Evolutionary conservation across 2,888 invertebrate genomes (phyloP), one percentile per base, ranked within the genome.

Genomic region (Sicus ferrugineus): DNA sequence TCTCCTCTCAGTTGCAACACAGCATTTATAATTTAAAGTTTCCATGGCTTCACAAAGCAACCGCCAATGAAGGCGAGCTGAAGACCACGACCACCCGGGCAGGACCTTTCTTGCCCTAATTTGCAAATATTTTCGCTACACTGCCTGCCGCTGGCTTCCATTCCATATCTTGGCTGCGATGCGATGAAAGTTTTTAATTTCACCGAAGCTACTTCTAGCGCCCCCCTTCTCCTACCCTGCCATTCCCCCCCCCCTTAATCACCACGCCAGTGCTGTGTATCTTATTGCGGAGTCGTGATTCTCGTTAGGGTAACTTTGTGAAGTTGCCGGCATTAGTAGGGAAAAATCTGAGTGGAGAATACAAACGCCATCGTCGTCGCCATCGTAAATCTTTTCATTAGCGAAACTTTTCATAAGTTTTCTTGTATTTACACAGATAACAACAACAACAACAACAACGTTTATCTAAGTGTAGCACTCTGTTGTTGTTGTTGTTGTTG

Each of bases 301-400:
- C n/a, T 34, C 61, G 23, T 56, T 30, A 11, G 16, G 26, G 30
- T 26, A 61, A 61, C 42, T 42, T 61, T 61, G 23, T 61, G 61
- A 50, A n/a, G 50, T 64, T 21, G 31, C 52, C 61, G 38, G 23
- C 34, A 61, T 61, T 61, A 61, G 42, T 23, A 61, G 38, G 61
- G 50, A 63, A 63, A 63, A 63, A 63, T 46, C 48, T 63, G 42
- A 63, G 26, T 56, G 11, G 54, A 56, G 69, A 61, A 69, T 67
- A 34, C 42, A 42, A 42, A 42, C 19, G 30, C 21, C 34, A 80
- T 80, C 83, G 82, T 84, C n/a, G n/a, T n/a, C 62, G 23, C 46
- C 77, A 80, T 80, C 83, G 82, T 84, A 84, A 84, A 84, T 84
- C 84, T 84, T 84, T 84, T 84, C 84, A 84, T 84, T 84, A 84